phyloP scores from a whole-genome alignment of 1,140 invertebrate genomes.

The Neotoxoptera formosana region DNA sequence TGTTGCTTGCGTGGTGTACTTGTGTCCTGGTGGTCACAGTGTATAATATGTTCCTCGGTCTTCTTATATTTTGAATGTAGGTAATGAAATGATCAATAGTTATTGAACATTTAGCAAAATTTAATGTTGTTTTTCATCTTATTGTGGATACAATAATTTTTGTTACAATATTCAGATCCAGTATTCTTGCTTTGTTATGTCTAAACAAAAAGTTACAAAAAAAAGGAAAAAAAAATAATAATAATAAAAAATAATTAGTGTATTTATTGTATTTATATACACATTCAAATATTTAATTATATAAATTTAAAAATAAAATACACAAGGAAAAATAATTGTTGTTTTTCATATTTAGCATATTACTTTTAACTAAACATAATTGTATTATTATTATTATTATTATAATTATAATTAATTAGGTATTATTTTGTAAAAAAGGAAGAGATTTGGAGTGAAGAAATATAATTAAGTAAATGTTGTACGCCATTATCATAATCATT shows the following conservation, averaged over 20 bases:
- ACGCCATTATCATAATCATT: constrained; percentile 42
- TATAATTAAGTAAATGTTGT: background rate
- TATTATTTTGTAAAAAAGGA: constrained; percentile 49
- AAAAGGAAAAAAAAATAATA: background rate
- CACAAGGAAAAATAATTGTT: background rate
- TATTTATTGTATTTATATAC: constrained; percentile 34
- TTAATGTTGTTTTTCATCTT: constrained; percentile 19
- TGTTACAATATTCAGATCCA: constrained; percentile 4
- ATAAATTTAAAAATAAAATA: constrained; percentile 18
- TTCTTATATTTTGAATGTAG: constrained; percentile 19
- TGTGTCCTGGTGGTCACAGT: background rate
- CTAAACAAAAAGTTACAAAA: constrained; percentile 11
- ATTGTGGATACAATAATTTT: constrained; percentile 18
- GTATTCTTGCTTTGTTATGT: constrained; percentile 35
- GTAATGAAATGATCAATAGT: constrained; percentile 33
- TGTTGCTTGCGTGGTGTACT: background rate
- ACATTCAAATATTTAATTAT: constrained; percentile 34
- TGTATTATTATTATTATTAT: constrained; percentile 44
- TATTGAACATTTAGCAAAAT: constrained; percentile 46
- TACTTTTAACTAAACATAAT: constrained; percentile 37
- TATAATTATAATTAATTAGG: constrained; percentile 45
- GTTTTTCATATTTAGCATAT: constrained; percentile 39
- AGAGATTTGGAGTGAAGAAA: constrained; percentile 47
- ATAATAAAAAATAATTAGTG: constrained; percentile 19
- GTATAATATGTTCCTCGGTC: background rate